These are phyloP conservation scores for Epirrhoe tristata DNA, from an alignment of 2,888 invertebrate species.

Conservation along the genomic window DNA sequence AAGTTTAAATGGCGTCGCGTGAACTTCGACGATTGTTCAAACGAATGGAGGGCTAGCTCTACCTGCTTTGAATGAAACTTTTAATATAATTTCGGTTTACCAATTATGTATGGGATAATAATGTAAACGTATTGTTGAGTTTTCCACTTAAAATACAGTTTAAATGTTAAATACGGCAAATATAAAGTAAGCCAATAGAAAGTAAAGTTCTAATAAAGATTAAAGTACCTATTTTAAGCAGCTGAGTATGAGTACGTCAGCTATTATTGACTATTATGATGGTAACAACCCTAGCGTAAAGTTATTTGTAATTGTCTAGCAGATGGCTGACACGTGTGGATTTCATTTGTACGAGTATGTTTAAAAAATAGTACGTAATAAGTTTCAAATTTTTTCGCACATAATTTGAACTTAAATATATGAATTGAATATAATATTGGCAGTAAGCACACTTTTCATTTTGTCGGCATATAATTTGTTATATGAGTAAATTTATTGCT, in stretches of 20 bases:
- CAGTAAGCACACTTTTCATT: constrained; percentile 40
- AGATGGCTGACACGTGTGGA: neutral
- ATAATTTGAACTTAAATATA: neutral
- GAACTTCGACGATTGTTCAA: constrained; percentile 74
- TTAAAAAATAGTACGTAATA: neutral
- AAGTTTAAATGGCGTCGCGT: constrained; percentile 73
- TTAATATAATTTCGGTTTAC: constrained; percentile 49
- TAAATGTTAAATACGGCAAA: neutral
- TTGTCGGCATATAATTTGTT: constrained; percentile 41
- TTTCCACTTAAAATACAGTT: constrained; percentile 32
- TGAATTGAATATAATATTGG: constrained; percentile 12
- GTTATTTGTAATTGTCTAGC: neutral
- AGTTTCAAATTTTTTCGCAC: neutral
- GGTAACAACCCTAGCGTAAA: neutral
- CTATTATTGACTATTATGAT: neutral
- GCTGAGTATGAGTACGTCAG: too few relatives aligned
- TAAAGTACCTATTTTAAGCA: neutral
- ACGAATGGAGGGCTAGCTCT: constrained; percentile 67
- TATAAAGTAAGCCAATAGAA: neutral
- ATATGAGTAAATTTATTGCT: constrained; percentile 51
- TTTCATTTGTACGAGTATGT: neutral
- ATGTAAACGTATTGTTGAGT: constrained; percentile 30
- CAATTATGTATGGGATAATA: constrained; percentile 40
- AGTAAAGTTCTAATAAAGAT: neutral
- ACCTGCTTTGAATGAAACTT: constrained; percentile 59